These are phyloP conservation scores for Thinocorus orbignyianus DNA, from an alignment of 2,113 vertebrate species.

Conservation along the genomic window DNA sequence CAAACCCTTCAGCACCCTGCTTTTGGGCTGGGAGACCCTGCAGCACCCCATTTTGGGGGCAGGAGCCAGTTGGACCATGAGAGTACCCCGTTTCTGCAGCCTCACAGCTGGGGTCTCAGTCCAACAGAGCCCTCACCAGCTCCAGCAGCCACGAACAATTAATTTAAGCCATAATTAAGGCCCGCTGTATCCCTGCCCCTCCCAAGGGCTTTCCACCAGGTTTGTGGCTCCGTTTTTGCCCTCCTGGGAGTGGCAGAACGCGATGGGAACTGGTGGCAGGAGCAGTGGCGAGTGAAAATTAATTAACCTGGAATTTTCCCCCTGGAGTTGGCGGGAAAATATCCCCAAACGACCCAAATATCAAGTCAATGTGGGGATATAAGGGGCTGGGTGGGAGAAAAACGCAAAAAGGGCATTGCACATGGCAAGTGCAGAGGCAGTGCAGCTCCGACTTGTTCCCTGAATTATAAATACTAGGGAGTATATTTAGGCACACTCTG, in stretches of 20 bases:
- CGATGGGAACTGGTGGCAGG: accelerated
- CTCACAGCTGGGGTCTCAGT: accelerated
- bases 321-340: background rate
- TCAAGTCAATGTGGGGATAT: background rate
- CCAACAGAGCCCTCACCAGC: accelerated
- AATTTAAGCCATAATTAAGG: background rate
- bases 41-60: accelerated
- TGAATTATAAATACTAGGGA: background rate
- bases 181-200: background rate
- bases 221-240: background rate
- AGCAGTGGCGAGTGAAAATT: background rate
- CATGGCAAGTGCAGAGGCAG: background rate
- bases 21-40: no score
- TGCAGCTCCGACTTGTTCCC: accelerated
- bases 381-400: background rate
- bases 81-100: background rate
- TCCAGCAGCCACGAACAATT: background rate
- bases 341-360: background rate
- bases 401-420: background rate
- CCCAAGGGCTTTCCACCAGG: background rate
- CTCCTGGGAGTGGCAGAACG: background rate
- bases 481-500: background rate
- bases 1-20: background rate
- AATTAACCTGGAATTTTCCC: background rate
- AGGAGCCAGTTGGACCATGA: background rate